These are phyloP conservation scores for human (Homo sapiens) DNA, from an alignment of 2,113 vertebrate genomes.

Conservation along the genomic window DNA sequence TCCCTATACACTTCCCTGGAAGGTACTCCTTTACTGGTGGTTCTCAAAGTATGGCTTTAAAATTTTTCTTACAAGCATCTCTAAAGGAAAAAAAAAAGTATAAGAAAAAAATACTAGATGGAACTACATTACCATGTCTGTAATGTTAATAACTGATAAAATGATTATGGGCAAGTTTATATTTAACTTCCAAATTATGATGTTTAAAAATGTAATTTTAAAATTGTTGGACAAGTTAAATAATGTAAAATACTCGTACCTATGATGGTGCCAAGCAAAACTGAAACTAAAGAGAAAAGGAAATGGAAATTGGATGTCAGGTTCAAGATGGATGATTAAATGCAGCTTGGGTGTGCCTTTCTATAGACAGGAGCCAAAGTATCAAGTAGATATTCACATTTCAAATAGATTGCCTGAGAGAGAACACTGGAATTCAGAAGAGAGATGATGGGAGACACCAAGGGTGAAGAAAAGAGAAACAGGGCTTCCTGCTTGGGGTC, in stretches of 20 bases:
- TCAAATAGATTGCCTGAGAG: too few relatives aligned
- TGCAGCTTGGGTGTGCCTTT: too few relatives aligned
- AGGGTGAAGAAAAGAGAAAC: too few relatives aligned
- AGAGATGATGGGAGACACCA: too few relatives aligned
- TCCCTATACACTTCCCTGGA: not conserved
- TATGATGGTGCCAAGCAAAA: not conserved
- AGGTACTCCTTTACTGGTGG: not conserved
- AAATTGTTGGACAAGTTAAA: not conserved
- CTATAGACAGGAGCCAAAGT: too few relatives aligned
- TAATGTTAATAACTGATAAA: not conserved
- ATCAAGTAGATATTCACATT: too few relatives aligned
- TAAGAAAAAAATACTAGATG: not conserved
- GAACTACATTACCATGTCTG: not conserved
- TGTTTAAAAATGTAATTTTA: not conserved
- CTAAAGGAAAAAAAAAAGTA: not conserved
- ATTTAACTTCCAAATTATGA: not conserved
- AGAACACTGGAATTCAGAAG: too few relatives aligned
- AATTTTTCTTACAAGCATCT: not conserved
- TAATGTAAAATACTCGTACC: not conserved
- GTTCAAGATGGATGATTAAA: too few relatives aligned
- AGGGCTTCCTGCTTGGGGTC: too few relatives aligned
- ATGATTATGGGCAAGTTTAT: not conserved
- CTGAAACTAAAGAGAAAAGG: not conserved
- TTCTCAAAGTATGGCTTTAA: not conserved
- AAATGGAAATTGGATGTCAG: not conserved